Base-by-base conservation (phyloP, 2,797 vertebrate species). In the Heteromormyrus szaboi region DNA sequence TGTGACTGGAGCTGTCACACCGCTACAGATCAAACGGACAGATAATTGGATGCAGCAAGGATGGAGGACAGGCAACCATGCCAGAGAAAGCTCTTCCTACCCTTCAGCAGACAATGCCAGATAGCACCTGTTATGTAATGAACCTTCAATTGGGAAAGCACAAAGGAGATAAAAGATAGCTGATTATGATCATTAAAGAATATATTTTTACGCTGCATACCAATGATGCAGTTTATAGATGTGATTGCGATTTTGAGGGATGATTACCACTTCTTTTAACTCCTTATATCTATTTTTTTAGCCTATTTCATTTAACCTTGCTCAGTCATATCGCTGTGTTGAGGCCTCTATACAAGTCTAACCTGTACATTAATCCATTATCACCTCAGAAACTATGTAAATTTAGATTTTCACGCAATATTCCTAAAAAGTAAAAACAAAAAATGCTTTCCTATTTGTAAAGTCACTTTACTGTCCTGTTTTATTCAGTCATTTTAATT, bases 1-100 rank as follows among this genome's bases (percentile, higher is more conserved):
- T 84, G 81, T 84, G 81, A 84, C 81, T 50, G 81, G 44, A 84
- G 81, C 81, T 84, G 81, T 84, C 81, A 84, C 81, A 46, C 81
- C 81, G 22, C 81, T 46, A 22, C 44, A 25, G 81, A 84, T 84
- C 81, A 84, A 84, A 50, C 46, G 2, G 81, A 84, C 81, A 50
- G 81, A 84, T 84, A 50, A 84, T 84, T 84, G 81, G 46, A 84
- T 46, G 8, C 81, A 25, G 81, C 81, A 84, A 50, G 44, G 11
- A 84, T 48, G 9, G 44, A 50, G n/a, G 46, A 50, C 46, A 50
- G 81, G 81, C 41, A 44, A 0, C 5, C 44, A 19, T 25, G 37
- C 81, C 81, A 46, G 81, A n/a, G 44, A 48, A 25, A 25, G n/a
- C 46, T 25, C 9, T 22, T 4, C 17, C 46, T 9, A 50, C 81